Evolutionary conservation across 2,797 vertebrate genomes (phyloP).

Genomic region (Coccyzus lansbergi): DNA sequence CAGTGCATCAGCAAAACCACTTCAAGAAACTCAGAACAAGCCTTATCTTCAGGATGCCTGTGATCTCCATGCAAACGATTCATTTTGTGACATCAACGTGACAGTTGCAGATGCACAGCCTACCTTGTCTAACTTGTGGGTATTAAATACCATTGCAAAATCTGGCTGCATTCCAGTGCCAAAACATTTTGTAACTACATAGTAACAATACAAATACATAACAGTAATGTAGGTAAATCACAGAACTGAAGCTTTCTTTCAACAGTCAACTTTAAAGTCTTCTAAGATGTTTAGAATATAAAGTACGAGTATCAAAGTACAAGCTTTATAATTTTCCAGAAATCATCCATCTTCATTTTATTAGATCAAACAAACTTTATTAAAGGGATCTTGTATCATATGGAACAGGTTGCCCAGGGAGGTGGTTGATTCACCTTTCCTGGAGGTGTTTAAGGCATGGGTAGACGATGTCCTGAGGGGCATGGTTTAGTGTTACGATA

Average conservation of each 20-base stretch:
- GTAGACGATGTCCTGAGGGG: no score
- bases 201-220: not conserved
- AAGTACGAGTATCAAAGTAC: not conserved
- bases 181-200: not conserved
- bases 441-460: no score
- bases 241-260: not conserved
- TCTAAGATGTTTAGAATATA: not conserved
- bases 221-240: not conserved
- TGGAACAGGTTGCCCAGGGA: no score
- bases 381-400: not conserved
- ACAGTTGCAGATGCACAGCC: not conserved
- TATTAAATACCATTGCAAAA: not conserved
- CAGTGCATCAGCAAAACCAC: not conserved
- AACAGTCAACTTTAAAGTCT: not conserved
- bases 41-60: not conserved
- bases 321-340: not conserved
- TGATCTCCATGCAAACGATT: not conserved
- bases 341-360: not conserved
- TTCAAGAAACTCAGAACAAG: not conserved
- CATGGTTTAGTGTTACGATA: no score
- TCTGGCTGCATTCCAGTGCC: not conserved
- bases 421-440: no score
- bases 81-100: not conserved
- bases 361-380: not conserved
- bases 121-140: accelerated